These are phyloP conservation scores for Gymnocephalus cernua DNA, from an alignment of 2,113 vertebrate species.

Conservation along the genomic window DNA sequence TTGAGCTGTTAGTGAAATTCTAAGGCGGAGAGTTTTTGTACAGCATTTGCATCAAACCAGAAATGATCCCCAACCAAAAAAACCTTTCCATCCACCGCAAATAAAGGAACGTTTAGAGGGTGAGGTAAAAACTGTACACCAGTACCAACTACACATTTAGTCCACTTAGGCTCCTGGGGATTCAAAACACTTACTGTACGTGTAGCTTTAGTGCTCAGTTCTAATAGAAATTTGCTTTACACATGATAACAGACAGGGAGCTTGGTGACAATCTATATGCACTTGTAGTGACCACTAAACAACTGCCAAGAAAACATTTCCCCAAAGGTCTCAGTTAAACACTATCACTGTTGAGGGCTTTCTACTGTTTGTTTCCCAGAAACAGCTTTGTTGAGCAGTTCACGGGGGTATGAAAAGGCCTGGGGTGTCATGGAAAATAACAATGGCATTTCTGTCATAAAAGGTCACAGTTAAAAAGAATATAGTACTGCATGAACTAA, in stretches of 20 bases:
- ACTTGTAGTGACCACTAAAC: conserved; percentile 23
- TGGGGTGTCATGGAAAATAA: conserved; percentile 5
- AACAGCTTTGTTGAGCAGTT: conserved; percentile 4
- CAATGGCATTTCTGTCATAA: neutral
- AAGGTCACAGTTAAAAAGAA: conserved; percentile 15
- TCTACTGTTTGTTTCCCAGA: conserved; percentile 1
- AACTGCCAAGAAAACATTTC: conserved; percentile 46
- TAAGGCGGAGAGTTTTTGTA: neutral
- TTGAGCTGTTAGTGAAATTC: conserved; percentile 13
- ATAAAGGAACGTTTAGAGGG: neutral
- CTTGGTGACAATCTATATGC: conserved; percentile 46
- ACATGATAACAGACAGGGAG: conserved; percentile 42
- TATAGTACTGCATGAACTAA: neutral
- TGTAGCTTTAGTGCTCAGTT: conserved; percentile 14
- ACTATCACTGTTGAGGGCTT: conserved; percentile 2
- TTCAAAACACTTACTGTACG: conserved; percentile 28
- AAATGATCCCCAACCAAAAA: neutral
- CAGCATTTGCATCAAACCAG: neutral
- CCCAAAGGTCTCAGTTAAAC: conserved; percentile 30
- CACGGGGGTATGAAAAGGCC: conserved; percentile 10
- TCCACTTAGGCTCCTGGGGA: conserved; percentile 16
- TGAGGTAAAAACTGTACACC: neutral
- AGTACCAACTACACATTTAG: conserved; percentile 11
- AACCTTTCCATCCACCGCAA: neutral
- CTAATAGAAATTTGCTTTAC: conserved; percentile 46